A percentile compares a stretch with the other conserved stretches of the same genome.
These are phyloP conservation scores for Siniperca undulata DNA, from an alignment of 2,797 vertebrate genomes.

Conservation along the genomic window DNA sequence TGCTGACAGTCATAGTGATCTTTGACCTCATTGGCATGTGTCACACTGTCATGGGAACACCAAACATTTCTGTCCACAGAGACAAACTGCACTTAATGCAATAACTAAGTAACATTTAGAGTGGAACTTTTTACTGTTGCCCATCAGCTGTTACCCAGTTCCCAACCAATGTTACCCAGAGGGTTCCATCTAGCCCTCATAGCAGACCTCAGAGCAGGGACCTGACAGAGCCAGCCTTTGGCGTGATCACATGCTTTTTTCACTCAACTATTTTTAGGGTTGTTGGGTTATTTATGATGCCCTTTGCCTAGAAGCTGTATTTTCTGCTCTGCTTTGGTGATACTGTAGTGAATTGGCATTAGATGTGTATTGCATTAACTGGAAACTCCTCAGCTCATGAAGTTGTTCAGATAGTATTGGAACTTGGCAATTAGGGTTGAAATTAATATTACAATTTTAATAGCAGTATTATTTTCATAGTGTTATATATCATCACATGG, in stretches of 20 bases:
- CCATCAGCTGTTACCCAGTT: slow-evolving; percentile 6
- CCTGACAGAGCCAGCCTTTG: slow-evolving; percentile 56
- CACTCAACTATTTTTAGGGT: slow-evolving; percentile 67
- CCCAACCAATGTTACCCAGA: slow-evolving; percentile 9
- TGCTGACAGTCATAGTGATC: slow-evolving; percentile 26
- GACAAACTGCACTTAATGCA: background rate
- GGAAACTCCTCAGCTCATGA: background rate
- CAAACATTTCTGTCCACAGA: background rate
- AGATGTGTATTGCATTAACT: slow-evolving; percentile 3
- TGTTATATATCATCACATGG: background rate
- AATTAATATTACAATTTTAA: background rate
- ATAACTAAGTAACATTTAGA: background rate
- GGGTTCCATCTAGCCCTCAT: slow-evolving; percentile 27
- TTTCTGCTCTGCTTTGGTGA: slow-evolving; percentile 43
- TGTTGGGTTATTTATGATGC: slow-evolving; percentile 73
- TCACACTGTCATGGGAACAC: background rate
- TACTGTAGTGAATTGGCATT: slow-evolving; percentile 25
- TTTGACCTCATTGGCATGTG: slow-evolving; percentile 18
- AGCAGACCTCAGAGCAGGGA: slow-evolving; percentile 39
- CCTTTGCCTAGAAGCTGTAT: slow-evolving; percentile 62
- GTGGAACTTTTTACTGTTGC: slow-evolving; percentile 1
- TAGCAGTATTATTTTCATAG: background rate
- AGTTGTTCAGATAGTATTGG: background rate
- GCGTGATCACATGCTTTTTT: slow-evolving; percentile 55
- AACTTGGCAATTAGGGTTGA: background rate